phyloP scores from a whole-genome alignment of 2,797 vertebrate species.

The Propithecus perrieri region DNA sequence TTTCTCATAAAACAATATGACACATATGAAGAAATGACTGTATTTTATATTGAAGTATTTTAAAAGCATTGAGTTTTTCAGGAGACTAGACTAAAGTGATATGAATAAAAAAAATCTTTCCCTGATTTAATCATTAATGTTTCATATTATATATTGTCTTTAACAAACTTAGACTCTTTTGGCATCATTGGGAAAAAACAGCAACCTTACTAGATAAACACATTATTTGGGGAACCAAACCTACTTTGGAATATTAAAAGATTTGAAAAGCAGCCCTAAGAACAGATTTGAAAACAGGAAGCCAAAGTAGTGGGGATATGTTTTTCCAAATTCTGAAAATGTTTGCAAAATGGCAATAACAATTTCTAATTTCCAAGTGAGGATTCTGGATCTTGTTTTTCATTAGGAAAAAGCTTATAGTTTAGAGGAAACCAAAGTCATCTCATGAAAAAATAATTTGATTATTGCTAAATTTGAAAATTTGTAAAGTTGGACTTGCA shows the following conservation, averaged over 20 bases:
- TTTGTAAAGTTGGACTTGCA: not conserved
- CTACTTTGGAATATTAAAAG: not conserved
- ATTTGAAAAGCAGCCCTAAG: conserved; percentile 51
- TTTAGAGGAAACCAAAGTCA: not conserved
- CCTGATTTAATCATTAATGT: not conserved
- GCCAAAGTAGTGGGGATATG: not conserved
- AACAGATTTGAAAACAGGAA: conserved; percentile 71
- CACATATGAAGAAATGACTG: not conserved
- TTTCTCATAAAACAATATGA: conserved; percentile 38
- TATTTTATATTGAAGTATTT: conserved; percentile 50
- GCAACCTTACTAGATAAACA: conserved; percentile 34
- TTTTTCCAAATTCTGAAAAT: conserved; percentile 59
- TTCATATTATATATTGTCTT: not conserved
- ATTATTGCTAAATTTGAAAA: not conserved
- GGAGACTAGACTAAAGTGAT: not conserved
- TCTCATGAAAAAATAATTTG: not conserved
- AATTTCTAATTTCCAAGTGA: conserved; percentile 14
- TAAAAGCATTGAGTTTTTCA: not conserved
- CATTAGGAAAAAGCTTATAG: not conserved
- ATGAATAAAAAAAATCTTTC: not conserved
- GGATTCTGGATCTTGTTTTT: conserved; percentile 5
- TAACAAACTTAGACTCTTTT: not conserved
- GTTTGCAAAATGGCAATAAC: conserved; percentile 55
- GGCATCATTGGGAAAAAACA: not conserved
- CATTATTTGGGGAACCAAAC: conserved; percentile 32